Percentiles rank a stretch among this genome's conserved stretches.
These are phyloP conservation scores for Gobius niger DNA, from an alignment of 2,113 vertebrate species.

Conservation along the genomic window DNA sequence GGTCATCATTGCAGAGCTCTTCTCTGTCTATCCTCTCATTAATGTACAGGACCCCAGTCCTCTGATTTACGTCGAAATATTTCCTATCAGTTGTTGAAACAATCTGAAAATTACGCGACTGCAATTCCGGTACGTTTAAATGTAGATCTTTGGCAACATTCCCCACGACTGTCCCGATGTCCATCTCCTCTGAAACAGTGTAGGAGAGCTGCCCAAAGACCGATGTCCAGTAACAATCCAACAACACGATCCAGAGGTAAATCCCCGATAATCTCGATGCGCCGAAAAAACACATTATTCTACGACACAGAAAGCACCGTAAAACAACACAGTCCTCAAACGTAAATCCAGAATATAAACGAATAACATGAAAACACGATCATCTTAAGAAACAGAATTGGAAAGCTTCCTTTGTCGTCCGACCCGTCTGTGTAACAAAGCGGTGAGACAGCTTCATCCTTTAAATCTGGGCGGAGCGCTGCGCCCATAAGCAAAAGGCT, in stretches of 20 bases:
- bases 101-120: slow-evolving; percentile 69
- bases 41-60: slow-evolving; percentile 69
- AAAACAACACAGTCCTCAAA: not conserved
- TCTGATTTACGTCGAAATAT: slow-evolving; percentile 74
- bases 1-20: slow-evolving; percentile 48
- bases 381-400: not conserved
- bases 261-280: not conserved
- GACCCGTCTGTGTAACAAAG: not conserved
- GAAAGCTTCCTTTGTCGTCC: not conserved
- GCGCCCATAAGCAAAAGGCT: slow-evolving; percentile 32
- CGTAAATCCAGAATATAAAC: not conserved
- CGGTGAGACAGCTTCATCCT: not conserved
- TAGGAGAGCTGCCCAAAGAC: slow-evolving; percentile 64
- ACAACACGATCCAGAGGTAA: slow-evolving; percentile 6
- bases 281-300: not conserved
- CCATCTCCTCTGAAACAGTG: slow-evolving; percentile 73
- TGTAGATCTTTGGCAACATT: slow-evolving; percentile 75
- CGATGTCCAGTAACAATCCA: slow-evolving; percentile 29
- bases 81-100: slow-evolving; percentile 66
- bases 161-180: slow-evolving; percentile 70
- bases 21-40: slow-evolving; percentile 66
- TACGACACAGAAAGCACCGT: no score
- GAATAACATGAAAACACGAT: not conserved
- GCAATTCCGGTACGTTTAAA: slow-evolving; percentile 66
- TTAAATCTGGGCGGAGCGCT: slow-evolving; percentile 56